Base-by-base conservation (phyloP, 2,797 vertebrate species). In the Euphonia xanthogaster region DNA sequence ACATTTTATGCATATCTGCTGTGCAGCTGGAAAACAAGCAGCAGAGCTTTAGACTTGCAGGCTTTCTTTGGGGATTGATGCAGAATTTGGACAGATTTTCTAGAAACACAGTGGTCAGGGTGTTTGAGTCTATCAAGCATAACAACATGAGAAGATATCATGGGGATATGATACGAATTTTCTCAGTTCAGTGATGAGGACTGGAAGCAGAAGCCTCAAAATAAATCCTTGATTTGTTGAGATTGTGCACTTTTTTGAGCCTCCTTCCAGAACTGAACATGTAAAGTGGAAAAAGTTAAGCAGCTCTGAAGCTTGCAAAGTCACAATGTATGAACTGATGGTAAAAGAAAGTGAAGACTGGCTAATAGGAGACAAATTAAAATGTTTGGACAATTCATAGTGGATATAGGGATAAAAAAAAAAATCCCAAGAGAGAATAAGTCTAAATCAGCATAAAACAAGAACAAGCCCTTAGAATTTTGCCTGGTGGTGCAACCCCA, bases 191-290 rank as follows among this genome's bases (percentile, higher is more conserved):
- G 45, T 67, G 75, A 39, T 83, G 57, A 92, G 19, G 28, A 42
- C 63, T 92, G 86, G 68, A 81, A 96, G 61, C 70, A 92, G 75
- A 91, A 92, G 21, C 13, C 54, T 79, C 61, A 86, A 86, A 93
- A 91, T 83, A 92, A 90, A 72, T 2, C 4, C 33, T 77, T 0
- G 0, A 8, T 91, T 95, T 89, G 17, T 89, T 82, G 77, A 87
- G 77, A 77, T 54, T 79, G 60, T 62, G 21, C 24, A 7, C 9
- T 79, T 90, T 70, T 91, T 50, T 53, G 17, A 33, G 53, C 53
- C 31, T 82, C 39, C 62, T 93, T 91, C 60, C 72, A 70, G 60
- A 71, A 61, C 45, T 63, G 45, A 84, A 35, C 20, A 28, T 53
- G 30, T 31, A 57, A 48, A 90, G 47, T 55, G 60, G 71, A 86